Conservation (phyloP, 2,888 invertebrate species). For the Globia sparganii region DNA sequence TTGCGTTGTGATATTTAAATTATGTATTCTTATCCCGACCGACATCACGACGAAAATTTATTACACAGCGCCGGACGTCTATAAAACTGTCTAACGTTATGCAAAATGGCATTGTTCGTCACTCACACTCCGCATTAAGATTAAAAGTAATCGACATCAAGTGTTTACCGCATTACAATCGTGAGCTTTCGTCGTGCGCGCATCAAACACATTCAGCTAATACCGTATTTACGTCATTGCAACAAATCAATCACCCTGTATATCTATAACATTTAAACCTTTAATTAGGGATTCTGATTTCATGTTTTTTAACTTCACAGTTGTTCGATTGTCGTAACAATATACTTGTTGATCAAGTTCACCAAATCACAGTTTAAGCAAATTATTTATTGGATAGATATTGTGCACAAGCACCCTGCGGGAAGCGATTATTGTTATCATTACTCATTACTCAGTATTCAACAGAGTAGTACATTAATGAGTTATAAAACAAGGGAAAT, state of each 20-base stretch:
- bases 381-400: conserved; percentile 11
- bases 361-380: conserved; percentile 17
- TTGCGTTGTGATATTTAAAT: conserved; percentile 60
- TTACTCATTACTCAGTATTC: conserved; percentile 48
- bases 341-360: conserved; percentile 27
- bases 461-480: conserved; percentile 41
- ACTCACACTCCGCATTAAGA: conserved; percentile 60
- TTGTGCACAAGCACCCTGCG: conserved; percentile 24
- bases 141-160: conserved; percentile 59
- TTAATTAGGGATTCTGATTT: conserved; percentile 46
- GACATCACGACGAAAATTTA: conserved; percentile 72
- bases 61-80: conserved; percentile 75
- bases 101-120: conserved; percentile 78
- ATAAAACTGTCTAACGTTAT: conserved; percentile 74
- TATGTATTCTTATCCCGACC: conserved; percentile 70
- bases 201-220: conserved; percentile 27
- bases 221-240: neutral
- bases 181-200: conserved; percentile 59
- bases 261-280: conserved; percentile 12
- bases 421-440: conserved; percentile 49
- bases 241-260: conserved; percentile 55
- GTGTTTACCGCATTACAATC: conserved; percentile 55
- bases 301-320: conserved; percentile 28
- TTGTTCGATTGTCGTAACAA: conserved; percentile 26
- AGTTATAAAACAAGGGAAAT: conserved; percentile 53